Evolutionary conservation across 2,797 vertebrate species (phyloP).

Genomic region (Gouania willdenowi): DNA sequence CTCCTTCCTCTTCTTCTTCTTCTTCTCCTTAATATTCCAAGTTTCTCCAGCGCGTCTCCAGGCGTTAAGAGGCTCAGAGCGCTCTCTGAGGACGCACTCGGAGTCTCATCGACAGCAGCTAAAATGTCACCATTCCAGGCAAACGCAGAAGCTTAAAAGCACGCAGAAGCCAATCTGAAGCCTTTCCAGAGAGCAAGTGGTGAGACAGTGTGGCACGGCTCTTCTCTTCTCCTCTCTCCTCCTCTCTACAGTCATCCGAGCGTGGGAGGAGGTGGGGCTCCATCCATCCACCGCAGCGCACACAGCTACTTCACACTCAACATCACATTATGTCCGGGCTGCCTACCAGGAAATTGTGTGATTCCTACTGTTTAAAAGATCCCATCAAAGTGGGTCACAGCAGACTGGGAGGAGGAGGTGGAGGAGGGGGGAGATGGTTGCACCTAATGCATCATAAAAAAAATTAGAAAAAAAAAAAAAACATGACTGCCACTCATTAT

Average conservation of each 20-base stretch:
- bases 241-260: constrained; percentile 64
- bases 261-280: constrained; percentile 75
- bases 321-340: constrained; percentile 55
- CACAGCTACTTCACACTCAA: constrained; percentile 71
- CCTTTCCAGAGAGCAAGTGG: constrained; percentile 73
- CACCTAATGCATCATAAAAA: constrained; percentile 2
- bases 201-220: constrained; percentile 59
- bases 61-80: constrained; percentile 12
- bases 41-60: constrained; percentile 46
- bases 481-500: neutral
- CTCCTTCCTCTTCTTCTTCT: too few relatives aligned
- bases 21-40: too few relatives aligned
- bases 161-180: constrained; percentile 55
- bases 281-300: constrained; percentile 62
- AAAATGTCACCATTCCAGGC: constrained; percentile 11
- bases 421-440: neutral
- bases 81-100: constrained; percentile 27
- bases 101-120: constrained; percentile 4
- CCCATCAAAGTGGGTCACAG: constrained; percentile 62
- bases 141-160: neutral
- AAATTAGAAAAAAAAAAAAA: too few relatives aligned
- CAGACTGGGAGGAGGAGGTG: constrained; percentile 4
- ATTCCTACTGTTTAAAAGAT: constrained; percentile 52
- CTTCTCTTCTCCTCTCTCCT: constrained; percentile 23
- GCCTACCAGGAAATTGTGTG: constrained; percentile 48